These are phyloP conservation scores for Lophius piscatorius DNA, from an alignment of 2,113 vertebrate genomes.

Conservation along the genomic window DNA sequence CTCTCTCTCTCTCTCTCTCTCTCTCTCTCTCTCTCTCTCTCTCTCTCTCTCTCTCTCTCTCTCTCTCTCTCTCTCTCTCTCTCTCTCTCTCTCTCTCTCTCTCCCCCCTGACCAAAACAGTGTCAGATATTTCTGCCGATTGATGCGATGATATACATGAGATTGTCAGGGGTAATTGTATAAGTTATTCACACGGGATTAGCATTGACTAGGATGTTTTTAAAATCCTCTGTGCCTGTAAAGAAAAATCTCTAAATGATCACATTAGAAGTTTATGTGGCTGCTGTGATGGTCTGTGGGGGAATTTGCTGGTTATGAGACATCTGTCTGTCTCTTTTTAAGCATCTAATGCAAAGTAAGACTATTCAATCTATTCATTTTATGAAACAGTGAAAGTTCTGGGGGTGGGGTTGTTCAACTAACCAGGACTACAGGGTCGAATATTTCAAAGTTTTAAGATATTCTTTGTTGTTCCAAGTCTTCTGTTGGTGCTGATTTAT, in stretches of 20 bases:
- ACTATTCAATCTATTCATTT: slow-evolving; percentile 10
- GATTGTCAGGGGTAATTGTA: slow-evolving; percentile 12
- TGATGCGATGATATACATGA: slow-evolving; percentile 8
- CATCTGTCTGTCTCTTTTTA: not conserved
- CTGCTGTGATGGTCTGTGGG: slow-evolving; percentile 6
- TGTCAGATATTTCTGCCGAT: slow-evolving; percentile 2
- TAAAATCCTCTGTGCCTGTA: slow-evolving; percentile 14
- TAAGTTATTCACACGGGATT: slow-evolving; percentile 18
- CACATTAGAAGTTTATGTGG: slow-evolving; percentile 5
- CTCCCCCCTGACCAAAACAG: slow-evolving; percentile 4
- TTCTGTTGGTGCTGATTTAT: slow-evolving; percentile 1
- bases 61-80: not conserved
- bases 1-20: too few relatives aligned
- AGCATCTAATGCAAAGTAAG: not conserved
- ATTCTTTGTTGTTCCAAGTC: not conserved
- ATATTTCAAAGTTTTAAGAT: not conserved
- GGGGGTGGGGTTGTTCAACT: not conserved
- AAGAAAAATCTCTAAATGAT: slow-evolving; percentile 21
- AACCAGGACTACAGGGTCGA: not conserved
- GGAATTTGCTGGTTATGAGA: slow-evolving; percentile 11
- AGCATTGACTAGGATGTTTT: not conserved
- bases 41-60: too few relatives aligned
- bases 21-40: too few relatives aligned
- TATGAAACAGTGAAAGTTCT: not conserved
- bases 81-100: not conserved